These are phyloP conservation scores for Carlito syrichta DNA, from an alignment of 2,113 vertebrate genomes.

Conservation along the genomic window DNA sequence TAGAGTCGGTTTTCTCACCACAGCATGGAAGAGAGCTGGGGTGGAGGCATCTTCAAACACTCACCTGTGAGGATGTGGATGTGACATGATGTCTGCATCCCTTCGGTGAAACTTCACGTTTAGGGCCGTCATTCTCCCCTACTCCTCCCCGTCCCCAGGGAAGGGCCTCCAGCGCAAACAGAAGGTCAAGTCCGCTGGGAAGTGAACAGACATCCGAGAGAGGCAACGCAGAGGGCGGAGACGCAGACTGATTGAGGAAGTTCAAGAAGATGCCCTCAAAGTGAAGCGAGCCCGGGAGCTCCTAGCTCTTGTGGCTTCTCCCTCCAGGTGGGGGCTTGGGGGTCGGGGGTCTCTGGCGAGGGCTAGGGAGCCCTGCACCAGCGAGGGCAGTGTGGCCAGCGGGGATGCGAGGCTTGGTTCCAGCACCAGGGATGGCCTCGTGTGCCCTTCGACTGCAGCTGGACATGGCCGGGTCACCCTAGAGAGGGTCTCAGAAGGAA, in stretches of 20 bases:
- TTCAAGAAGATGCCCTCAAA: slow-evolving; percentile 82
- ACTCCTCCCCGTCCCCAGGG: slow-evolving; percentile 68
- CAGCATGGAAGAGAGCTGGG: accelerated
- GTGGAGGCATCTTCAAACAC: background rate
- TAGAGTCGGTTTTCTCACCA: background rate
- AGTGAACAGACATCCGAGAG: slow-evolving; percentile 77
- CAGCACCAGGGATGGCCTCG: too few relatives aligned
- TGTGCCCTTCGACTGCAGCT: too few relatives aligned
- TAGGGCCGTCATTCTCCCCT: background rate
- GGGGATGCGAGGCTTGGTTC: too few relatives aligned
- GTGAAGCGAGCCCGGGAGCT: too few relatives aligned
- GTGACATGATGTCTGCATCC: background rate
- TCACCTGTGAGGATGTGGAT: background rate
- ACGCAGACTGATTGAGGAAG: slow-evolving; percentile 80
- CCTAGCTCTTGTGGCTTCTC: too few relatives aligned
- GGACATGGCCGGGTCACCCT: slow-evolving; percentile 85
- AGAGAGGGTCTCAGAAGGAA: slow-evolving; percentile 90
- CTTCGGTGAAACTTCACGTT: background rate
- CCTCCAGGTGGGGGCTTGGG: too few relatives aligned
- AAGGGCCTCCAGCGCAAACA: slow-evolving; percentile 79
- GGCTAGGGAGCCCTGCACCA: too few relatives aligned
- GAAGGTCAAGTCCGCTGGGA: slow-evolving; percentile 77
- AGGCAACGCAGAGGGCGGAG: slow-evolving; percentile 80
- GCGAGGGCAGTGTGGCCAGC: too few relatives aligned
- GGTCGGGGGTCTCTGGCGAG: too few relatives aligned